Evolutionary conservation across 1,140 invertebrate species (phyloP).

Genomic region (Drosophila parvula): DNA sequence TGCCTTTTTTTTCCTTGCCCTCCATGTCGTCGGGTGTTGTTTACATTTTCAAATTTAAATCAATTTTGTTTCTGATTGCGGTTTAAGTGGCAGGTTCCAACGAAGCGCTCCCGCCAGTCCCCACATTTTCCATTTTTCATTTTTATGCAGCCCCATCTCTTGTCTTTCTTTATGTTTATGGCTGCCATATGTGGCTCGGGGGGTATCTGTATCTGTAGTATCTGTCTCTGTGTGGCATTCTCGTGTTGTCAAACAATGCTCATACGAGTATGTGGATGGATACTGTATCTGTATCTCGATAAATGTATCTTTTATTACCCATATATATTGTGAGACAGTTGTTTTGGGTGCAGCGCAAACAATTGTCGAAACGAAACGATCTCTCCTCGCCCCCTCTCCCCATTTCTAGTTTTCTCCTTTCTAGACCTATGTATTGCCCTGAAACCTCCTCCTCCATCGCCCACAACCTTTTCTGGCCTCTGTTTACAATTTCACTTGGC

Average conservation of each 20-base stretch:
- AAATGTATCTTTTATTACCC: conserved; percentile 65
- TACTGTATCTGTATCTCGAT: conserved; percentile 50
- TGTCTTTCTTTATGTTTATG: conserved; percentile 57
- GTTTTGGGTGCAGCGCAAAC: conserved; percentile 53
- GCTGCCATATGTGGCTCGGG: conserved; percentile 56
- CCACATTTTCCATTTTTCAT: conserved; percentile 26
- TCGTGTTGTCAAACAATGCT: conserved; percentile 47
- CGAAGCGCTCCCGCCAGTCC: conserved; percentile 10
- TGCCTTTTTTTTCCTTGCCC: too few relatives aligned
- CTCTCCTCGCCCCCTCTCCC: neutral
- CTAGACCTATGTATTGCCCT: conserved; percentile 11
- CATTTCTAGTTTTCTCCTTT: conserved; percentile 2
- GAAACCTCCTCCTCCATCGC: conserved; percentile 14
- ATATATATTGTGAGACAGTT: conserved; percentile 52
- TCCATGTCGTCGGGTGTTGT: conserved; percentile 34
- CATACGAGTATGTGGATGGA: conserved; percentile 30
- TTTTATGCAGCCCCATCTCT: conserved; percentile 33
- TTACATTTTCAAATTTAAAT: conserved; percentile 76
- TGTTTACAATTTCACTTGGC: conserved; percentile 29
- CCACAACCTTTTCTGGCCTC: conserved; percentile 15
- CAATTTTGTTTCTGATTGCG: conserved; percentile 75
- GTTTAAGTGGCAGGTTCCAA: conserved; percentile 71
- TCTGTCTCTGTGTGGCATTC: conserved; percentile 37
- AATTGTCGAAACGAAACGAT: conserved; percentile 40
- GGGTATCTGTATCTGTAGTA: conserved; percentile 17